Evolutionary conservation across 2,888 invertebrate species (phyloP).

Genomic region (Nomada ruficornis): DNA sequence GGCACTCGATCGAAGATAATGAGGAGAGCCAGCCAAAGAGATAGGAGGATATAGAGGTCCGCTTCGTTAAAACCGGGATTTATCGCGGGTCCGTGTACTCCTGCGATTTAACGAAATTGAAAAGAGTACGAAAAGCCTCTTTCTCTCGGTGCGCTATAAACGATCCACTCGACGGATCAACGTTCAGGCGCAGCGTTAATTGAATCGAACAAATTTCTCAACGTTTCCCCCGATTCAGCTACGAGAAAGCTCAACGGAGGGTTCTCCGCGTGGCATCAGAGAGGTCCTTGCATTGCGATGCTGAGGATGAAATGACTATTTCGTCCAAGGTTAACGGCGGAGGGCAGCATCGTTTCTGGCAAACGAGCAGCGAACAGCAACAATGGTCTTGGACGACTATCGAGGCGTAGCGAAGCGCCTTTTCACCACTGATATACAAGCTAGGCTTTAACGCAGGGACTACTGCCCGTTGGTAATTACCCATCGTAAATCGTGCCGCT

Average conservation of each 20-base stretch:
- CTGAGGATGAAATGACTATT: conserved; percentile 27
- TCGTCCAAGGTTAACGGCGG: conserved; percentile 24
- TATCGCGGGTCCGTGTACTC: conserved; percentile 42
- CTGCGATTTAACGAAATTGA: conserved; percentile 45
- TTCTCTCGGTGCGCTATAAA: conserved; percentile 14
- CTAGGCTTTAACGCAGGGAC: conserved; percentile 52
- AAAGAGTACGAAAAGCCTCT: conserved; percentile 6
- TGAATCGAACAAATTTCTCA: too few species aligned
- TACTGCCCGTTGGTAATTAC: conserved; percentile 70
- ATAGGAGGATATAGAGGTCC: conserved; percentile 19
- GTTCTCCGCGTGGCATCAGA: too few species aligned
- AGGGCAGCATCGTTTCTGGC: conserved; percentile 21
- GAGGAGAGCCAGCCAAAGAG: conserved; percentile 39
- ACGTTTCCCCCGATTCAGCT: background rate
- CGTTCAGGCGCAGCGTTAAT: background rate
- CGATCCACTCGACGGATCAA: conserved; percentile 1
- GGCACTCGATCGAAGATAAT: conserved; percentile 57
- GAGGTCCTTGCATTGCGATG: background rate
- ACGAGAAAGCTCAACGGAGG: too few species aligned
- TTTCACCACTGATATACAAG: conserved; percentile 62
- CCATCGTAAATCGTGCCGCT: conserved; percentile 72
- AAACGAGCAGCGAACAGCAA: conserved; percentile 47
- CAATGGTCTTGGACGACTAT: conserved; percentile 48
- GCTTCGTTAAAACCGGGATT: conserved; percentile 52
- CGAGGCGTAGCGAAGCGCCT: conserved; percentile 44